A percentile compares a stretch with the other conserved stretches of the same genome.
Evolutionary conservation across 2,113 vertebrate genomes (phyloP).

Genomic region (Urocitellus parryii): DNA sequence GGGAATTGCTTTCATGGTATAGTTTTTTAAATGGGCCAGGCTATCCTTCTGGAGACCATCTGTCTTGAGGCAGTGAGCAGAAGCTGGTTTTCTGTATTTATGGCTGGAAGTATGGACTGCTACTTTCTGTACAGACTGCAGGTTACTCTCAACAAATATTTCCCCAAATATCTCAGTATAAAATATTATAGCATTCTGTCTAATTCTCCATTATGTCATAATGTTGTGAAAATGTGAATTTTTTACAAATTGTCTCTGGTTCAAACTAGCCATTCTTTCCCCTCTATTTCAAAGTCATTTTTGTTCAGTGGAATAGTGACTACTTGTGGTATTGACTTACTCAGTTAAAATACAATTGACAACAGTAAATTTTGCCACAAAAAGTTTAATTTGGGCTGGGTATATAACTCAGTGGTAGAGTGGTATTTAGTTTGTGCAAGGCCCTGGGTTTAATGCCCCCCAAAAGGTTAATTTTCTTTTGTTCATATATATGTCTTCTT

Average conservation of each 20-base stretch:
- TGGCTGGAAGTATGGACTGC: constrained; percentile 61
- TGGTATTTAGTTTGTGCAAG: not conserved
- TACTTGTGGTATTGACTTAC: constrained; percentile 56
- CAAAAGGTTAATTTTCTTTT: constrained; percentile 49
- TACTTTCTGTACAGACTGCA: constrained; percentile 81
- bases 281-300: constrained; percentile 75
- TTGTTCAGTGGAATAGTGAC: constrained; percentile 75
- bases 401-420: not conserved
- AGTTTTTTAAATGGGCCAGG: constrained; percentile 21
- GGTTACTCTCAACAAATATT: constrained; percentile 59
- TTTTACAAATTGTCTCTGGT: constrained; percentile 79
- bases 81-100: not conserved
- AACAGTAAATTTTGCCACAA: constrained; percentile 47
- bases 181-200: constrained; percentile 73
- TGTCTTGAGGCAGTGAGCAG: constrained; percentile 25
- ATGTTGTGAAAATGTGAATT: constrained; percentile 81
- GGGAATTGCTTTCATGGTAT: not conserved
- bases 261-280: constrained; percentile 70
- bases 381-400: constrained; percentile 19
- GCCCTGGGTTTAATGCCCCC: not conserved
- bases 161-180: constrained; percentile 79
- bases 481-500: not conserved
- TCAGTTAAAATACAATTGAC: constrained; percentile 57
- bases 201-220: constrained; percentile 63
- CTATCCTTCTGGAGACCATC: not conserved